Conservation (phyloP, 2,797 vertebrate genomes). For the Apogon talboti region DNA sequence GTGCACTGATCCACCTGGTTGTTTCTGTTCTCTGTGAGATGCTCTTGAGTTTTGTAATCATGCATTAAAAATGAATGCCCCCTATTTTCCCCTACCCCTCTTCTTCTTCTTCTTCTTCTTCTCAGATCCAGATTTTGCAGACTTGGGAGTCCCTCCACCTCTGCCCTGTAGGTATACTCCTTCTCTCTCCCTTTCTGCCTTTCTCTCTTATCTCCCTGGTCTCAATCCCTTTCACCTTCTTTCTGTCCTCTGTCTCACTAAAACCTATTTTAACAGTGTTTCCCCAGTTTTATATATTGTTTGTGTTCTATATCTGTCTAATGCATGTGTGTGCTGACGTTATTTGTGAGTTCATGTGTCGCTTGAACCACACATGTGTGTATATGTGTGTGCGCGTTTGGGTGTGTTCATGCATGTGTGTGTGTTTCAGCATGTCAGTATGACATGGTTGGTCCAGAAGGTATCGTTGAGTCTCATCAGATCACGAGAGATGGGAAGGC, state of each 20-base stretch:
- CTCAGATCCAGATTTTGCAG: constrained; percentile 99
- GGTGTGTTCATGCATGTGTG: constrained; percentile 53
- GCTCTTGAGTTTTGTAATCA: constrained; percentile 42
- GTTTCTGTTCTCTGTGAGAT: constrained; percentile 40
- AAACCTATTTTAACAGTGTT: background rate
- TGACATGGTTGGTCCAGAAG: constrained; percentile 97
- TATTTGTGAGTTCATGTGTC: constrained; percentile 20
- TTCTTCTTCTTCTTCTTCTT: constrained; percentile 76
- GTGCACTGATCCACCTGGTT: constrained; percentile 32
- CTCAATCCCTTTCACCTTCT: constrained; percentile 15
- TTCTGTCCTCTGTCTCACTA: background rate
- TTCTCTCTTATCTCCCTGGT: constrained; percentile 11
- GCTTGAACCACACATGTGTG: constrained; percentile 59
- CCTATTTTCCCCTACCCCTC: constrained; percentile 14
- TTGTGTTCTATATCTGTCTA: constrained; percentile 6
- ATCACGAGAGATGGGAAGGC: constrained; percentile 97
- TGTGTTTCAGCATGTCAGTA: constrained; percentile 94
- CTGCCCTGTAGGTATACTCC: constrained; percentile 93
- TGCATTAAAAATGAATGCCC: constrained; percentile 59
- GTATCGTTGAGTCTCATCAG: constrained; percentile 97
- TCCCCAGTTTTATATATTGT: background rate
- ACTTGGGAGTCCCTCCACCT: constrained; percentile 94
- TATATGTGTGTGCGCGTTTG: constrained; percentile 18
- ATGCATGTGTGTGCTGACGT: constrained; percentile 22
- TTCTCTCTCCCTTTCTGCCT: constrained; percentile 38